Conservation (phyloP, 2,797 vertebrate genomes). For the Gambusia yucatana region DNA sequence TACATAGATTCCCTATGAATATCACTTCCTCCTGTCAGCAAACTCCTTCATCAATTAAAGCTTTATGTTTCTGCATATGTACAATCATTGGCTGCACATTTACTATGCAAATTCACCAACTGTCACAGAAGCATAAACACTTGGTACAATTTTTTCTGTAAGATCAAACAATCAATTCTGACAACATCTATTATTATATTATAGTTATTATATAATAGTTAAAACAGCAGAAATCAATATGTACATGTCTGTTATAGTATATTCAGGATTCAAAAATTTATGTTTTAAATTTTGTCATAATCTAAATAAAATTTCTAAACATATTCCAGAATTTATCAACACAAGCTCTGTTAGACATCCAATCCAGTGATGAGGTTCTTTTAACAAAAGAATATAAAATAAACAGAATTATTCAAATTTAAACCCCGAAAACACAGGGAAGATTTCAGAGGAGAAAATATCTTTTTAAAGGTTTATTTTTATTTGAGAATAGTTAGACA, state of each 20-base stretch:
- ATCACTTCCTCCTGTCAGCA: not conserved
- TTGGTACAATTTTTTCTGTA: not conserved
- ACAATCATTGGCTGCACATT: not conserved
- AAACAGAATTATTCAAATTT: not conserved
- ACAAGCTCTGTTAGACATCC: not conserved
- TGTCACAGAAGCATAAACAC: constrained; percentile 12
- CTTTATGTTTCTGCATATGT: not conserved
- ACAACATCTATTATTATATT: constrained; percentile 4
- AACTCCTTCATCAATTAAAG: constrained; percentile 16
- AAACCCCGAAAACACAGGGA: not conserved
- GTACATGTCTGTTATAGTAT: constrained; percentile 1
- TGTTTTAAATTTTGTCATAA: not conserved
- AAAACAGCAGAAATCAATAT: not conserved
- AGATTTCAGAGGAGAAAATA: not conserved
- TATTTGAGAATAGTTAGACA: no score
- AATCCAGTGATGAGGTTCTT: not conserved
- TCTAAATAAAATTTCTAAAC: not conserved
- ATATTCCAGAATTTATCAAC: not conserved
- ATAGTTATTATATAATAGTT: not conserved
- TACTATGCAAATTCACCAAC: constrained; percentile 19
- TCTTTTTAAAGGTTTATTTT: no score
- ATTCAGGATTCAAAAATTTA: not conserved
- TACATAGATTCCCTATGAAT: constrained; percentile 14
- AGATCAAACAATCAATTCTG: constrained; percentile 14
- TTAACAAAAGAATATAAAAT: not conserved